A percentile compares a stretch with the other conserved stretches of the same genome.
Conservation (phyloP, 2,797 vertebrate species). For the Catharus ustulatus region DNA sequence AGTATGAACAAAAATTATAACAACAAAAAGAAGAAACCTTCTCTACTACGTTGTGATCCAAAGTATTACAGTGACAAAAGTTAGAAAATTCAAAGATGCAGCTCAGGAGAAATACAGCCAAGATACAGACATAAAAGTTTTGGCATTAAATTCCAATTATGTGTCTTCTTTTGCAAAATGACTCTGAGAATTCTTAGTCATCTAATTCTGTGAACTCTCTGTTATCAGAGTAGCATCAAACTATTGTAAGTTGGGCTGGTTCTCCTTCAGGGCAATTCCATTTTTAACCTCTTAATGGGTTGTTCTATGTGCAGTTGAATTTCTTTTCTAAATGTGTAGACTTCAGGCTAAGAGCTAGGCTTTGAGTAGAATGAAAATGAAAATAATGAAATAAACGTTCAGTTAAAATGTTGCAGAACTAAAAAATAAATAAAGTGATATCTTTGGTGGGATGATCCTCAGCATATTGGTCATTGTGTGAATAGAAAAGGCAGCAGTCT, state of each 20-base stretch:
- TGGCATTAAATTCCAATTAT: background rate
- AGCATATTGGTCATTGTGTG: background rate
- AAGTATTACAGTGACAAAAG: background rate
- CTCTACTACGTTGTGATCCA: background rate
- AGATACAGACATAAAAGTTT: background rate
- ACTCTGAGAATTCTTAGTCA: background rate
- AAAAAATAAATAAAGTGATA: background rate
- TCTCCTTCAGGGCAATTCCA: background rate
- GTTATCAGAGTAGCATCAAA: background rate
- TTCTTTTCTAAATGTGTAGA: background rate
- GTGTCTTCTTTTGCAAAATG: background rate
- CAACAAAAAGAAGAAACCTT: background rate
- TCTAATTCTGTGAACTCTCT: background rate
- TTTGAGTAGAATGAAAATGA: background rate
- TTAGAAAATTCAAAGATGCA: background rate
- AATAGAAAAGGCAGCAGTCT: background rate
- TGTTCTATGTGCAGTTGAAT: background rate
- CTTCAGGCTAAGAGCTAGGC: background rate
- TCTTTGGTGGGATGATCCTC: background rate
- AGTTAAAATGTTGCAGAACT: background rate
- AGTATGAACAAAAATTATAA: slow-evolving; percentile 6
- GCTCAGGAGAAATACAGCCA: background rate
- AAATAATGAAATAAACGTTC: background rate
- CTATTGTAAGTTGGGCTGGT: background rate
- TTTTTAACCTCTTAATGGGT: background rate